Evolutionary conservation across 2,888 invertebrate genomes (phyloP).

Genomic region (Tenthredo amoena): DNA sequence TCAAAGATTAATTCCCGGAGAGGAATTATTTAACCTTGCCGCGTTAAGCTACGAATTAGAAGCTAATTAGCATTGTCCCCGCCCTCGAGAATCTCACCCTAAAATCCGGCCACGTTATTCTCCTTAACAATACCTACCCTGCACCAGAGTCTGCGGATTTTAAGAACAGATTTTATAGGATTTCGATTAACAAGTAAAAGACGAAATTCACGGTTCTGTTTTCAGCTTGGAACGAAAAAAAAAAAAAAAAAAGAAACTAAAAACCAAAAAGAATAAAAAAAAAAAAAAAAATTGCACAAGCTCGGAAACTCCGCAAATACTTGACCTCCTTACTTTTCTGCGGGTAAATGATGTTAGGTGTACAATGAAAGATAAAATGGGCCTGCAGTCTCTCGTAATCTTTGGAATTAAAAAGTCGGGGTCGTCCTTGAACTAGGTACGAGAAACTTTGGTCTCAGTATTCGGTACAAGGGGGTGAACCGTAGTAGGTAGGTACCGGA

Average conservation of each 20-base stretch:
- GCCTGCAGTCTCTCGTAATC: neutral
- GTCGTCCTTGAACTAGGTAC: neutral
- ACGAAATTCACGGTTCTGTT: neutral
- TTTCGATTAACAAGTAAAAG: slow-evolving; percentile 8
- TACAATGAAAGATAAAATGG: neutral
- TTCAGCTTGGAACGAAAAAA: neutral
- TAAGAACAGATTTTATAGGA: slow-evolving; percentile 27
- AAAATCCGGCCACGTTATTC: neutral
- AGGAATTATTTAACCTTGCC: slow-evolving; percentile 27
- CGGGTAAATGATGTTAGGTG: neutral
- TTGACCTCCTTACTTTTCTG: neutral
- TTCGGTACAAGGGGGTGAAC: neutral
- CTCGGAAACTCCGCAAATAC: slow-evolving; percentile 2
- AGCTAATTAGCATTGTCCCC: slow-evolving; percentile 37
- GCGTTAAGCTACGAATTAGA: slow-evolving; percentile 23
- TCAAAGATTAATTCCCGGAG: slow-evolving; percentile 21
- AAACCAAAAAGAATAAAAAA: neutral
- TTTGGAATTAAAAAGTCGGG: neutral
- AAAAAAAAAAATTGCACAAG: neutral
- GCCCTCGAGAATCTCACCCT: slow-evolving; percentile 20
- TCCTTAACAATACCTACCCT: slow-evolving; percentile 1
- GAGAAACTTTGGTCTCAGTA: neutral
- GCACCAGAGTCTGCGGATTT: neutral
- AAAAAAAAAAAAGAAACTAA: neutral
- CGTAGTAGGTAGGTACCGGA: neutral